A percentile compares a stretch with the other conserved stretches of the same genome.
Evolutionary conservation across 2,113 vertebrate species (phyloP).

Genomic region (Phylloscopus trochilus): DNA sequence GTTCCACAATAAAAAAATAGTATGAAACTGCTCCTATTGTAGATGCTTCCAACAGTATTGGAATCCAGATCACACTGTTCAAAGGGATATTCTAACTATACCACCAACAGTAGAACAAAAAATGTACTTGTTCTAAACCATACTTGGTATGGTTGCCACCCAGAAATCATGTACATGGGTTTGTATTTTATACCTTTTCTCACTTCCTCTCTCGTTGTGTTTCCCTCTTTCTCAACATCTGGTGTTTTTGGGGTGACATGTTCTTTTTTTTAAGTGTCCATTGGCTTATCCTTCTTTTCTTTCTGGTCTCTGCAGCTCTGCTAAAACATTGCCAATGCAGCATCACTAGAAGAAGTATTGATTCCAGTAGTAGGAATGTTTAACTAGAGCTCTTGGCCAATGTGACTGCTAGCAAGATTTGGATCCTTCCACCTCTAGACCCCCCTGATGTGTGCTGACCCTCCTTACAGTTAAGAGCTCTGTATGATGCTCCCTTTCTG

Average conservation of each 20-base stretch:
- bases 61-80: not conserved
- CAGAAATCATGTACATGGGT: not conserved
- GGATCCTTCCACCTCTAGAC: not conserved
- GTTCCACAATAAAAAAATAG: not conserved
- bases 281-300: not conserved
- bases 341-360: not conserved
- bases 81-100: not conserved
- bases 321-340: not conserved
- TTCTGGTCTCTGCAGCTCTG: not conserved
- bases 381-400: not conserved
- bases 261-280: not conserved
- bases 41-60: not conserved
- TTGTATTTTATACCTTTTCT: not conserved
- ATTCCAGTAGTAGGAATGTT: not conserved
- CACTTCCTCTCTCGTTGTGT: not conserved
- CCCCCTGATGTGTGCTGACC: not conserved
- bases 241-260: not conserved
- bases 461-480: not conserved
- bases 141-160: not conserved
- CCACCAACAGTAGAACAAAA: not conserved
- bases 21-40: not conserved
- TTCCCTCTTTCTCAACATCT: not conserved
- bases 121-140: not conserved
- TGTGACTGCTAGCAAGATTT: not conserved
- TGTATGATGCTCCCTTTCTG: not conserved